Evolutionary conservation across 1,140 invertebrate species (phyloP), one percentile per base, ranked within the genome.

Genomic region (Nasonia vitripennis): DNA sequence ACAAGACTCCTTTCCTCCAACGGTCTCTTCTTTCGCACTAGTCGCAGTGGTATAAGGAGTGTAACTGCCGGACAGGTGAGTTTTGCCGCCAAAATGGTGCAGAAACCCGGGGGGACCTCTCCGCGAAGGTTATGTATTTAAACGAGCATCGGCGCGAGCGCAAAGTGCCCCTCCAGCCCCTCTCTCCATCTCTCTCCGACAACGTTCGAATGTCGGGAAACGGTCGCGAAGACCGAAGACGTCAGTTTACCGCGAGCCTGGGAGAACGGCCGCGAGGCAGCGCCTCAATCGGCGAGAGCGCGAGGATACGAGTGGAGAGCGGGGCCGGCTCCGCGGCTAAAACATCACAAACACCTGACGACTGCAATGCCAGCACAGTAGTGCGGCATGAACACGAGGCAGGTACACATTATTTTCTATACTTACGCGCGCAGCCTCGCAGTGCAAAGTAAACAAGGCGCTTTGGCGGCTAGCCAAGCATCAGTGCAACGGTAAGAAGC

Each of bases 71-170:
- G 11, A n/a, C 68, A 62, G 55, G 55, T 41, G 37, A 77, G 17
- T 85, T 84, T 80, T 85, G 78, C 78, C 83, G 83, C 83, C 83
- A 85, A 85, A 85, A 85, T n/a, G 31, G 27, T 79, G 82, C 78
- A 74, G 77, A 73, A 62, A 74, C 12, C 34, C 34, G 3, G 11
- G 17, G n/a, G 31, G 48, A 20, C 1, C 23, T 10, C 12, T n/a
- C 68, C 9, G 12, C 11, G 1, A n/a, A 84, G 83, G 83, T 84
- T 84, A 84, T 84, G 77, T 73, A 31, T 67, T 31, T 31, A 3
- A 27, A 4, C 51, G 51, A 55, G 51, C 17, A 37, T 37, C 34
- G 34, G 34, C 34, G 34, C 34, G 34, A 37, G 34, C 34, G 34
- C 34, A 37, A 37, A 37, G 34, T 37, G 34, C 34, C 34, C 2